Base-by-base conservation (phyloP, 2,113 vertebrate species). In the Ramphastos sulfuratus region DNA sequence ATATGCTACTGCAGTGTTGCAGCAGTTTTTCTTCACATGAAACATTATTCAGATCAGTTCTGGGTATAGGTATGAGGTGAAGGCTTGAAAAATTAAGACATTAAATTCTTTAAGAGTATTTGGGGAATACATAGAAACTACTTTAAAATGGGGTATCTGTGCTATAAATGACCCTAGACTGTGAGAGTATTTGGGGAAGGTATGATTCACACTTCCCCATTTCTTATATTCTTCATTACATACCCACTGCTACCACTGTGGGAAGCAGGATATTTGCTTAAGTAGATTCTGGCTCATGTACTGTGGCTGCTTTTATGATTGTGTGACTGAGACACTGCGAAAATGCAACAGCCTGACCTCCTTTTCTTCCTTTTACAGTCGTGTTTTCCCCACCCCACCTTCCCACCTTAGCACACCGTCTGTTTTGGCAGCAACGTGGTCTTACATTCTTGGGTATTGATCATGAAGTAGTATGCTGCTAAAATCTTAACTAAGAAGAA, bases 351-450 rank as follows among this genome's bases (percentile, higher is more conserved):
- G 59, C 55, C 18, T 67, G 89, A 19, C 39, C n/a, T 81, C 65
- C 63, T 77, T 73, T 82, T 12, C n/a, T 82, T 92, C 70, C 44
- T 79, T 89, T 82, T 89, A 52, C 67, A 82, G 46, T 80, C 18
- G 4, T 52, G 23, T 59, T 85, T 94, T 89, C 30, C 50, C 52
- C 17, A 70, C 35, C 4, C 48, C 48, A 50, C 50, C 23, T 52
- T 21, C 44, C 4, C 50, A 89, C 39, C 44, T 87, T 82, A 55
- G 59, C 46, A 80, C 85, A 63, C 52, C 15, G 27, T 66, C 69
- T 90, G 31, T 82, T 85, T 66, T 77, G 61, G 46, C 76, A 77
- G 46, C 27, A 59, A 8, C 10, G 4, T 25, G 65, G 31, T 76
- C 15, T 30, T 89, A 42, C 44, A 20, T 87, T 87, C n/a, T 81